A percentile compares a stretch with the other conserved stretches of the same genome.
phyloP scores from a whole-genome alignment of 2,888 invertebrate genomes.

The Dasysyrphus tricinctus region DNA sequence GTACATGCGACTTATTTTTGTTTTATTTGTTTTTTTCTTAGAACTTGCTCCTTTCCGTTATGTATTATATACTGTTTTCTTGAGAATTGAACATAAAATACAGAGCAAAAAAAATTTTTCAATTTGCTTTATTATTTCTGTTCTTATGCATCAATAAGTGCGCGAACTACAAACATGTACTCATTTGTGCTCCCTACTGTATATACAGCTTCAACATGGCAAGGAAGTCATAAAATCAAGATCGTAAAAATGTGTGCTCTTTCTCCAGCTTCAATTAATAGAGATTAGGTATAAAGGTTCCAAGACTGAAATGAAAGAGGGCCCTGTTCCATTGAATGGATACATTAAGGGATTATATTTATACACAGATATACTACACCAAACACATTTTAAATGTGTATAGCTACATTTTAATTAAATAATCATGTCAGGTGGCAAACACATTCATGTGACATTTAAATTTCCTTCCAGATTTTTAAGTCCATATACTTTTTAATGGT shows the following conservation, averaged over 20 bases:
- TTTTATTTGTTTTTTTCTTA: too few species aligned
- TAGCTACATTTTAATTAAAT: constrained; percentile 29
- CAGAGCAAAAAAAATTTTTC: too few species aligned
- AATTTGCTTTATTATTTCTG: too few species aligned
- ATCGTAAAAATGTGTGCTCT: constrained; percentile 11
- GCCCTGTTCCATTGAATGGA: constrained; percentile 8
- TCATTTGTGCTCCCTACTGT: too few species aligned
- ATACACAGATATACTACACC: not conserved
- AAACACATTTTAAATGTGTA: not conserved
- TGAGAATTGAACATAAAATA: too few species aligned
- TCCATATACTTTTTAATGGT: constrained; percentile 1
- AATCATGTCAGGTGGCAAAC: constrained; percentile 27
- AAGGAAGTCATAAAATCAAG: constrained; percentile 33
- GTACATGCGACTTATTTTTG: too few species aligned
- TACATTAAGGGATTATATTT: constrained; percentile 13
- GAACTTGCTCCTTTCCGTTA: too few species aligned
- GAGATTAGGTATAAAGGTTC: not conserved
- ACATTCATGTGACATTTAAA: constrained; percentile 26
- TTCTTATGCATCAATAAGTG: too few species aligned
- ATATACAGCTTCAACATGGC: not conserved
- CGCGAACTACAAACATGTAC: too few species aligned
- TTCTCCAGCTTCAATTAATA: not conserved
- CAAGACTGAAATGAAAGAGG: not conserved
- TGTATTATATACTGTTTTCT: too few species aligned
- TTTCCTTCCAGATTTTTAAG: not conserved